Evolutionary conservation across 2,797 vertebrate species (phyloP).

Genomic region (Bovichtus variegatus): DNA sequence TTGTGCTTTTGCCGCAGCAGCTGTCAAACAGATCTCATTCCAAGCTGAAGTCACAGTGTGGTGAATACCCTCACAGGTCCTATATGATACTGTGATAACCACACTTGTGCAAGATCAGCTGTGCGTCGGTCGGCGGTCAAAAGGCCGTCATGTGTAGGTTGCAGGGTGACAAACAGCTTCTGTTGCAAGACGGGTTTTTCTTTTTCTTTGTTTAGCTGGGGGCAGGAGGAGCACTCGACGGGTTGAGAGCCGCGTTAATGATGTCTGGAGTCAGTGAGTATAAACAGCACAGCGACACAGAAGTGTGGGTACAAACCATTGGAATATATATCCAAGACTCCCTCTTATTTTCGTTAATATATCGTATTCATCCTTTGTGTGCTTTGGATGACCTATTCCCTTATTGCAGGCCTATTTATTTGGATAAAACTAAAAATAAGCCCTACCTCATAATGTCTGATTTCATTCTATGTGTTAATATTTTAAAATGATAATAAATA

Average conservation of each 20-base stretch:
- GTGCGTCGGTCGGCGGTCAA: slow-evolving; percentile 32
- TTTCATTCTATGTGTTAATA: neutral
- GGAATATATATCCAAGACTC: neutral
- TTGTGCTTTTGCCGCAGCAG: slow-evolving; percentile 52
- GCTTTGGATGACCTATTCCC: rapidly evolving
- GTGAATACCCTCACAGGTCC: neutral
- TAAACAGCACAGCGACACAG: neutral
- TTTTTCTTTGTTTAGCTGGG: slow-evolving; percentile 19
- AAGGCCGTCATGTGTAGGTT: slow-evolving; percentile 30
- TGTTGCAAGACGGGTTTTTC: slow-evolving; percentile 32
- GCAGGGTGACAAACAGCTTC: slow-evolving; percentile 25
- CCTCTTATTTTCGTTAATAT: neutral
- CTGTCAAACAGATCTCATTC: slow-evolving; percentile 60
- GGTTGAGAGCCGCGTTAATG: neutral
- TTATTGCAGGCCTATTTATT: neutral
- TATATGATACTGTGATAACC: neutral
- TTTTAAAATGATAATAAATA: slow-evolving; percentile 5
- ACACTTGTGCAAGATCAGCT: slow-evolving; percentile 45
- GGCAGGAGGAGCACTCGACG: slow-evolving; percentile 17
- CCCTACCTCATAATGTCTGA: neutral
- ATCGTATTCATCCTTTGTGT: neutral
- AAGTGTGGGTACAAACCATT: neutral
- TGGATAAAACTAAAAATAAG: too few species aligned
- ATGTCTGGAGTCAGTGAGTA: slow-evolving; percentile 14
- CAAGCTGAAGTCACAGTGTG: slow-evolving; percentile 3